A percentile compares a stretch with the other conserved stretches of the same genome.
Conservation (phyloP, 2,113 vertebrate species). For the Sakesphorus luctuosus region DNA sequence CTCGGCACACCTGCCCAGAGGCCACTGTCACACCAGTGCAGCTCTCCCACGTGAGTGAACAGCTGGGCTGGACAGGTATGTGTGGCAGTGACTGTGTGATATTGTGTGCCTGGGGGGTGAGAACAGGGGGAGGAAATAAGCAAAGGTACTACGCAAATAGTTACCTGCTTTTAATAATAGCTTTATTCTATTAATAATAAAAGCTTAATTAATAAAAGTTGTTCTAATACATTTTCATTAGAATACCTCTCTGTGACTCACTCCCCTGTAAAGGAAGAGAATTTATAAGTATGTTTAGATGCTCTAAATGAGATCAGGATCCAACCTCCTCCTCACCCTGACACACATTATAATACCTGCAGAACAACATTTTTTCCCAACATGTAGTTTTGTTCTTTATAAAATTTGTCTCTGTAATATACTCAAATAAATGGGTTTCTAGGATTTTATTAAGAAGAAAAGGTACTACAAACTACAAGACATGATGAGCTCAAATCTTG, state of each 20-base stretch:
- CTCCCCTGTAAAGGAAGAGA: neutral
- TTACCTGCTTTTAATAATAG: neutral
- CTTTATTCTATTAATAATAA: neutral
- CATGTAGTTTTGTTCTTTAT: neutral
- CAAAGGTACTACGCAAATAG: fast-evolving
- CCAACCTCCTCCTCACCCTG: neutral
- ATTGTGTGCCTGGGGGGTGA: fast-evolving
- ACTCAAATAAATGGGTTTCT: neutral
- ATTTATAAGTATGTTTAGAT: neutral
- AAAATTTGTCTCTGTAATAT: neutral
- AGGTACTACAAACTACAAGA: neutral
- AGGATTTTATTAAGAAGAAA: neutral
- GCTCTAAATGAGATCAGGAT: neutral
- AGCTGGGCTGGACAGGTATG: fast-evolving
- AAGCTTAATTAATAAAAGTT: neutral
- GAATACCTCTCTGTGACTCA: neutral
- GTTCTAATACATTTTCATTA: neutral
- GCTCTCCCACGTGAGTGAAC: neutral
- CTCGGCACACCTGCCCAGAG: neutral
- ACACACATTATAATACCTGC: neutral
- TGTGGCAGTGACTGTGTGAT: fast-evolving
- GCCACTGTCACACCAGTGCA: neutral
- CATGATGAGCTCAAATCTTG: neutral
- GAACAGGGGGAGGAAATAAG: neutral
- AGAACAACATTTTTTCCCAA: neutral